Conservation (phyloP, 1,140 invertebrate species). For the Eulimnadia texana region DNA sequence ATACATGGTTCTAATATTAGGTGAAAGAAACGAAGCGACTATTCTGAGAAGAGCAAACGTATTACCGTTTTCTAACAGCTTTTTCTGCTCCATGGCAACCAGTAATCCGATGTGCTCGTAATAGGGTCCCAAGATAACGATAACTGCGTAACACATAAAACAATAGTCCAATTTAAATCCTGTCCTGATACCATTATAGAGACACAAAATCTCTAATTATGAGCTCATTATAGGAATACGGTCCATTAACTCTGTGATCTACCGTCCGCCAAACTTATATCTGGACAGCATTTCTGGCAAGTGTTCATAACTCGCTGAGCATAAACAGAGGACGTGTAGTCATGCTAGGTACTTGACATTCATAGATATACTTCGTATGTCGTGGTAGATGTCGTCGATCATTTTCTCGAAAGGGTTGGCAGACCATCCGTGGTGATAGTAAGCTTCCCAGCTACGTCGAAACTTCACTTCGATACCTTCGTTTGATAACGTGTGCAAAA, state of each 20-base stretch:
- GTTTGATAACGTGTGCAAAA: conserved; percentile 45
- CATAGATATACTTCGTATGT: conserved; percentile 71
- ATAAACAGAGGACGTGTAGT: too few species aligned
- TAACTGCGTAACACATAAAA: conserved; percentile 51
- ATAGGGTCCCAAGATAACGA: conserved; percentile 76
- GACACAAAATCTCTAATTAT: too few species aligned
- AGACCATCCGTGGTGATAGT: conserved; percentile 45
- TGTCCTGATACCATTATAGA: not conserved
- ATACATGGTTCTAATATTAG: too few species aligned
- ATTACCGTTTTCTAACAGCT: conserved; percentile 64
- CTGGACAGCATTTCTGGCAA: too few species aligned
- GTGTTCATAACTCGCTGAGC: too few species aligned
- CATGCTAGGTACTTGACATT: too few species aligned
- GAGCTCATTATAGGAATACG: too few species aligned
- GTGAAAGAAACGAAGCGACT: not conserved
- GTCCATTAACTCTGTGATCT: too few species aligned
- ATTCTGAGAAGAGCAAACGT: conserved; percentile 2
- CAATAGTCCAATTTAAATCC: not conserved
- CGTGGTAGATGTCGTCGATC: conserved; percentile 54
- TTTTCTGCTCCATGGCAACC: conserved; percentile 61
- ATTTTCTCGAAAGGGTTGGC: conserved; percentile 64
- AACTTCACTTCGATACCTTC: conserved; percentile 51
- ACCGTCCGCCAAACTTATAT: too few species aligned
- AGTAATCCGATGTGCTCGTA: conserved; percentile 72
- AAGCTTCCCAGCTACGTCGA: conserved; percentile 51